Evolutionary conservation across 92 coral and sea anemone species (phyloP).

Genomic region (Siderastrea radians): DNA sequence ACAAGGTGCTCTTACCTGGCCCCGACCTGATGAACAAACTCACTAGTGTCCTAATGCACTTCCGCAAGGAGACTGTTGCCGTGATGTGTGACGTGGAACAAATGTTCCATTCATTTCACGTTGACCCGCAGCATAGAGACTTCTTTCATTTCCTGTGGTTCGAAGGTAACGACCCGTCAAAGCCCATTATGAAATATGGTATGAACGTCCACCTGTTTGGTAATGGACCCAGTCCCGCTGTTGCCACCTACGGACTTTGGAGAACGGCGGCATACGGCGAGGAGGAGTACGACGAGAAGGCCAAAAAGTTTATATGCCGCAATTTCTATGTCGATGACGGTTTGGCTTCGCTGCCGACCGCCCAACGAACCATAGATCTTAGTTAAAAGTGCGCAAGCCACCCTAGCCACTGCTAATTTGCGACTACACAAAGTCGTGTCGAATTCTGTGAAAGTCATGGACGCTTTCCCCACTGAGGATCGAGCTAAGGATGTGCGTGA

Average conservation of each 20-base stretch:
- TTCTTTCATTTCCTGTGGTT: slow-evolving; percentile 77
- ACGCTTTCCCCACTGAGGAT: slow-evolving; percentile 56
- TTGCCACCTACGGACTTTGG: slow-evolving; percentile 70
- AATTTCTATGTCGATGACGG: slow-evolving; percentile 45
- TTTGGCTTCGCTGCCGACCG: too few species aligned
- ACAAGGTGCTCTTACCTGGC: slow-evolving; percentile 71
- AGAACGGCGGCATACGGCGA: slow-evolving; percentile 61
- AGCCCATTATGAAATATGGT: slow-evolving; percentile 61
- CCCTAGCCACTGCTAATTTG: slow-evolving; percentile 48
- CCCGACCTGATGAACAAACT: slow-evolving; percentile 75
- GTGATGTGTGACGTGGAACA: slow-evolving; percentile 57
- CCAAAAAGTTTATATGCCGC: slow-evolving; percentile 37
- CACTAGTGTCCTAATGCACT: slow-evolving; percentile 64
- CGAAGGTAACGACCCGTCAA: slow-evolving; percentile 55
- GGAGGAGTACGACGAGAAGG: slow-evolving; percentile 52
- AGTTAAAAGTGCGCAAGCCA: slow-evolving; percentile 54
- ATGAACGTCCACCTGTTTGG: slow-evolving; percentile 86
- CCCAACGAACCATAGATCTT: slow-evolving; percentile 40
- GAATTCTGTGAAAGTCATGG: slow-evolving; percentile 53
- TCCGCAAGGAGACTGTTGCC: slow-evolving; percentile 48
- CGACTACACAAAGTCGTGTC: slow-evolving; percentile 67
- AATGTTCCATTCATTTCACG: slow-evolving; percentile 70
- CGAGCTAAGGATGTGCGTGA: slow-evolving; percentile 42
- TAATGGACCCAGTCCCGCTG: slow-evolving; percentile 72
- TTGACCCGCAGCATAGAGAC: slow-evolving; percentile 73